phyloP scores from a whole-genome alignment of 2,113 vertebrate species.

The Sitta europaea region DNA sequence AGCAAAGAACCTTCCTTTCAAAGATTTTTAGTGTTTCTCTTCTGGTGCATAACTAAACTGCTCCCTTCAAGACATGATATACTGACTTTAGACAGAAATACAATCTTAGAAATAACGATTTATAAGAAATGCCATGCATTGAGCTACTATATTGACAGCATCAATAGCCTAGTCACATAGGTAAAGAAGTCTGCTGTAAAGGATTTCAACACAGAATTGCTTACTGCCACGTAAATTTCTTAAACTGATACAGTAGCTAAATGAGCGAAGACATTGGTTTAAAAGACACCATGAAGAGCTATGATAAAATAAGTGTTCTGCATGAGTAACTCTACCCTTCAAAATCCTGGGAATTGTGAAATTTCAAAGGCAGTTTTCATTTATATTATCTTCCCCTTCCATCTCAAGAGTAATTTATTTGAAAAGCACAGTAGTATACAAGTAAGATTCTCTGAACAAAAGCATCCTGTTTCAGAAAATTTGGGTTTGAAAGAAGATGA shows the following conservation, averaged over 20 bases:
- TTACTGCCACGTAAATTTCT: background rate
- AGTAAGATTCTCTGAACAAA: background rate
- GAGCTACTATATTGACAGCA: background rate
- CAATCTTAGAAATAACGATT: background rate
- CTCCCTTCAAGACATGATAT: background rate
- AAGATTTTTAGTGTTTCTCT: background rate
- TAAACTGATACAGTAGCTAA: background rate
- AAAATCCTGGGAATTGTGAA: background rate
- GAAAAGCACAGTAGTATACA: background rate
- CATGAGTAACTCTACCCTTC: background rate
- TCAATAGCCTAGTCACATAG: background rate
- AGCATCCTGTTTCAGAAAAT: background rate
- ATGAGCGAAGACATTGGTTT: background rate
- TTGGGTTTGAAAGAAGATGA: background rate
- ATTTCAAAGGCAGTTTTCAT: background rate
- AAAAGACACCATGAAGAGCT: background rate
- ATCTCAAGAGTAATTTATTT: background rate
- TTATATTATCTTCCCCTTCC: background rate
- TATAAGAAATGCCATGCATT: background rate
- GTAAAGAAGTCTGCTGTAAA: background rate
- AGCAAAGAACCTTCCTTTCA: background rate
- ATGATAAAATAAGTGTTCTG: background rate
- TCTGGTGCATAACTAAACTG: slow-evolving; percentile 1
- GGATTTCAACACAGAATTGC: background rate
- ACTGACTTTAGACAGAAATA: background rate